Evolutionary conservation across 2,797 vertebrate species (phyloP).

Genomic region (Chelmon rostratus): DNA sequence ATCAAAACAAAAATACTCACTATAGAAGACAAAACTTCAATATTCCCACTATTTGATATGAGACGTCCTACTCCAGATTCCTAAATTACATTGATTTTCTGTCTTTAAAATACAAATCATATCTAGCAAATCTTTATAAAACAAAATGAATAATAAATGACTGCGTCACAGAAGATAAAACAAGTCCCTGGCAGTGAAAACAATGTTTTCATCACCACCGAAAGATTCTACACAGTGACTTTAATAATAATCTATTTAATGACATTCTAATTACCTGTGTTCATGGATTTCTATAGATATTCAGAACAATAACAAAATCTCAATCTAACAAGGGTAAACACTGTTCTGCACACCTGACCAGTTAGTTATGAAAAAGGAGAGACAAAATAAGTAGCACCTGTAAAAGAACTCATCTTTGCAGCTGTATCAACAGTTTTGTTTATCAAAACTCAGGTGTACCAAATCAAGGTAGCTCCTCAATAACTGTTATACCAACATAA

Average conservation of each 20-base stretch:
- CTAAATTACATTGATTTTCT: too few relatives aligned
- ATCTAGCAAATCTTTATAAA: too few relatives aligned
- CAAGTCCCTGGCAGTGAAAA: too few relatives aligned
- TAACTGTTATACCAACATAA: not conserved
- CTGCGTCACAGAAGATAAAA: too few relatives aligned
- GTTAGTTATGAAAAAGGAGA: not conserved
- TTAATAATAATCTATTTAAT: too few relatives aligned
- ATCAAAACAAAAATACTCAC: not conserved
- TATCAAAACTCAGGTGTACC: not conserved
- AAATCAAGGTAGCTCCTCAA: not conserved
- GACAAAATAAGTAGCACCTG: not conserved
- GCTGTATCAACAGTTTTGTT: not conserved
- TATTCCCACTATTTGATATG: not conserved
- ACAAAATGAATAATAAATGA: too few relatives aligned
- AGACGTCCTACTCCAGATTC: not conserved
- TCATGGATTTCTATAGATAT: too few relatives aligned
- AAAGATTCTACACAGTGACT: too few relatives aligned
- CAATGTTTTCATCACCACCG: too few relatives aligned
- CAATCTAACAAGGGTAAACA: not conserved
- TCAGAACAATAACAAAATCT: not conserved
- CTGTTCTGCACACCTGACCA: not conserved
- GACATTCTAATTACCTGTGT: too few relatives aligned
- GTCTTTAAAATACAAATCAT: too few relatives aligned
- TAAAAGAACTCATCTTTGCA: not conserved
- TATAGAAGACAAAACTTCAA: not conserved